Base-by-base conservation (phyloP, 2,113 vertebrate species). In the Thinocorus orbignyianus region DNA sequence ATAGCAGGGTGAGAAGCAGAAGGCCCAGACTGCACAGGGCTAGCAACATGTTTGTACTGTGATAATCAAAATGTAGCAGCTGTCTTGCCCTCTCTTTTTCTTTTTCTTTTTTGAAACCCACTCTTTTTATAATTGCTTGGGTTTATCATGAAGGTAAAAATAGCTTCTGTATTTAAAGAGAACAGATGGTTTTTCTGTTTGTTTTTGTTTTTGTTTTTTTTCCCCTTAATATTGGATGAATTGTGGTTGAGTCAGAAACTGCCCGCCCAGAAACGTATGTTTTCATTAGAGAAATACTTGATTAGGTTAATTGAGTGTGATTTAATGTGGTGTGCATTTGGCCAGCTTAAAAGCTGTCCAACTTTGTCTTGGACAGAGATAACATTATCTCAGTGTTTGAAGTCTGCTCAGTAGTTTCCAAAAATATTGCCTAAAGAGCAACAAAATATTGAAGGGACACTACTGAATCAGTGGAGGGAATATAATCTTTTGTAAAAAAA, bases 161-260 rank as follows among this genome's bases (percentile, higher is more conserved):
- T 96, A 98, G 90, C 92, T 93, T 93, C 91, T 88, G 92, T 98
- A 97, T 98, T 98, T 97, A 93, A 95, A 90, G 95, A 95, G 92
- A 95, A 96, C 98, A 98, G 98, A 97, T 98, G 97, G 97, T 22
- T 58, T 97, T 97, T 90, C 94, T 97, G 97, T n/a, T n/a, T n/a
- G n/a, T n/a, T n/a, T n/a, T n/a, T n/a, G n/a, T n/a, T n/a, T n/a
- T n/a, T n/a, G n/a, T 97, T 97, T 79, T 3, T 86, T 95, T 97
- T 97, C 96, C 90, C 78, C 74, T 90, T 92, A 92, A 90, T 69
- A 60, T 86, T 91, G 93, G 94, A 97, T 95, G 96, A 95, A 84
- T 81, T 94, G 92, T 79, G 79, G 62, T 61, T 61, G 76, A 97
- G 65, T 95, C 71, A 95, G 93, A 97, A 97, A 87, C 92, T 90